Evolutionary conservation across 2,888 invertebrate species (phyloP).

Genomic region (Netelia inedita): DNA sequence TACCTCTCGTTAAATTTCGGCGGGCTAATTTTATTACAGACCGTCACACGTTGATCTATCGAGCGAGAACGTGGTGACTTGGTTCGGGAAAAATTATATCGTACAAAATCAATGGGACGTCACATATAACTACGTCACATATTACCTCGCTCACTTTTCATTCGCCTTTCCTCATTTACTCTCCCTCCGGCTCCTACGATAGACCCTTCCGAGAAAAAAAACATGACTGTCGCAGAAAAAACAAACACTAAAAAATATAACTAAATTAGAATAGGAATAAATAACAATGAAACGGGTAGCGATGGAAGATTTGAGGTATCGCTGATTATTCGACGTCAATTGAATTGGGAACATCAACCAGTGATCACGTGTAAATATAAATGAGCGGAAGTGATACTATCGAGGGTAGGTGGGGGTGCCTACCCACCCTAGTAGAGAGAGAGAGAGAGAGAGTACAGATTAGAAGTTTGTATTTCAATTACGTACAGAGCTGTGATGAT

Average conservation of each 20-base stretch:
- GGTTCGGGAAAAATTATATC: constrained; percentile 1
- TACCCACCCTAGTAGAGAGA: neutral
- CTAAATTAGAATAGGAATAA: too few species aligned
- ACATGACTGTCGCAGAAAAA: neutral
- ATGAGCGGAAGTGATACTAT: neutral
- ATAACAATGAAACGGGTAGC: neutral
- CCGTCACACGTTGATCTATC: neutral
- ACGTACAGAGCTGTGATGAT: neutral
- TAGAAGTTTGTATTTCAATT: constrained; percentile 18
- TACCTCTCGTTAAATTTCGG: neutral
- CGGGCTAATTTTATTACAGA: neutral
- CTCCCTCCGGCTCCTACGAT: neutral
- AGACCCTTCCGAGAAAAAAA: neutral
- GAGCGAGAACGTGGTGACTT: neutral
- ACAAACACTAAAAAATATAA: neutral
- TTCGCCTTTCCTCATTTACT: constrained; percentile 21
- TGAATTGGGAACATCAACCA: neutral
- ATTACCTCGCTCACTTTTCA: neutral
- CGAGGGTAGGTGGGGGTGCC: too few species aligned
- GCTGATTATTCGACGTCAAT: neutral
- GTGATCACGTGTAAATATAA: neutral
- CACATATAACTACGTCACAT: too few species aligned
- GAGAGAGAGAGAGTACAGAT: constrained; percentile 1
- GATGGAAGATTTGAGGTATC: neutral
- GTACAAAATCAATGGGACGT: neutral